Conservation (phyloP, 2,113 vertebrate genomes). For the Bombycilla garrulus region DNA sequence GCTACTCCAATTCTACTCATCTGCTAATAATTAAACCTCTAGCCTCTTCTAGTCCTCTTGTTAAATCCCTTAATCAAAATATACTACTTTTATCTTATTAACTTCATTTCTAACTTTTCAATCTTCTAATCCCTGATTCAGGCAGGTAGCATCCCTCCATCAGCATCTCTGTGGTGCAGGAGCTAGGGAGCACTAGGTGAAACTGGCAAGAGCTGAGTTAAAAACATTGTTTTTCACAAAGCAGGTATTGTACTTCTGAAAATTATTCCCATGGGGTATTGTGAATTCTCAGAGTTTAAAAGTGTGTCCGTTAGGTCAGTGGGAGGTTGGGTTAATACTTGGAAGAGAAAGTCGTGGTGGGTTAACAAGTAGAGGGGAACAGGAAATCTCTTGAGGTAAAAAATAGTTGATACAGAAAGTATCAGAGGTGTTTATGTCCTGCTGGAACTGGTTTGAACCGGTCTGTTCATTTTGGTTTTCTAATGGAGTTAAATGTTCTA, state of each 20-base stretch:
- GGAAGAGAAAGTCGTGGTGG: background rate
- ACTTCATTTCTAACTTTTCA: too few species aligned
- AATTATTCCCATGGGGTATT: background rate
- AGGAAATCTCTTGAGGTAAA: background rate
- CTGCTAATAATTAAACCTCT: too few species aligned
- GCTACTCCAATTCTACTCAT: too few species aligned
- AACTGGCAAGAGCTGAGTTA: background rate
- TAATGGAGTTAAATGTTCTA: background rate
- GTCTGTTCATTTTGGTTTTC: background rate
- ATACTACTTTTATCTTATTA: too few species aligned
- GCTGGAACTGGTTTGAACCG: background rate
- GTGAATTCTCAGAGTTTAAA: background rate
- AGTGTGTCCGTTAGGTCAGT: background rate
- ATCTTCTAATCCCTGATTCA: too few species aligned
- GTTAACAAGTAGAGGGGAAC: background rate
- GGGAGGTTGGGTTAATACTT: background rate
- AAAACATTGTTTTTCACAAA: background rate
- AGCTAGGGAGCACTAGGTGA: background rate
- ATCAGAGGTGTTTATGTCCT: background rate
- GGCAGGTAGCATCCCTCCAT: background rate
- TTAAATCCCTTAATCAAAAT: too few species aligned
- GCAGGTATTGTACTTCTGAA: background rate
- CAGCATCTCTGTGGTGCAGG: background rate
- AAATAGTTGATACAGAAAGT: background rate
- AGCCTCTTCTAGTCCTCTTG: too few species aligned